Conservation (phyloP, 92 coral and sea anemone genomes). For the Pocillopora grandis region DNA sequence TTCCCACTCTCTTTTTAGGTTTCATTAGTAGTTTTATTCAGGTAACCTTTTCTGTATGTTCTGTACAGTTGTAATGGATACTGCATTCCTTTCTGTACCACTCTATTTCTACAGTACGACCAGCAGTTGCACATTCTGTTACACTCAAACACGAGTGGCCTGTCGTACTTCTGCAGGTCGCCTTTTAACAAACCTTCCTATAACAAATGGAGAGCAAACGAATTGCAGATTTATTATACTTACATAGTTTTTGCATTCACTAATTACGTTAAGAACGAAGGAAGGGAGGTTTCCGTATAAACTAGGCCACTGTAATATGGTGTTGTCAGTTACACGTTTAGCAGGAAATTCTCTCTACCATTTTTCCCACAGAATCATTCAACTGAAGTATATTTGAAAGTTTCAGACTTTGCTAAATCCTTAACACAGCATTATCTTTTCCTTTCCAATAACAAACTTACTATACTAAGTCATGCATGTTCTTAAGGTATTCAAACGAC, state of each 20-base stretch:
- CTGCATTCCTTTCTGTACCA: conserved; percentile 89
- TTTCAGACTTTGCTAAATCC: no score
- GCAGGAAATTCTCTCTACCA: no score
- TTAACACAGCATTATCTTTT: no score
- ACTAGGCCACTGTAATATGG: no score
- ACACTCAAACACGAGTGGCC: conserved; percentile 94
- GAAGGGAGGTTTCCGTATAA: not conserved
- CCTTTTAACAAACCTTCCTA: conserved; percentile 69
- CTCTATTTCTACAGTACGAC: conserved; percentile 85
- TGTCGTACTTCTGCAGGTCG: conserved; percentile 77
- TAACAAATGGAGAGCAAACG: not conserved
- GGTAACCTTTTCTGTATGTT: conserved; percentile 76
- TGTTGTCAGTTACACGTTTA: no score
- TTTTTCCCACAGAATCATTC: no score
- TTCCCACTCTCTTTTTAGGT: no score
- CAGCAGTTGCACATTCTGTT: conserved; percentile 92
- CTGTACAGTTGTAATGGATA: conserved; percentile 83
- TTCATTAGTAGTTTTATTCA: not conserved
- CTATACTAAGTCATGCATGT: no score
- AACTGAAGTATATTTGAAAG: no score
- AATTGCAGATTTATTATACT: not conserved
- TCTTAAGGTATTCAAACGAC: no score
- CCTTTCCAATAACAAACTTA: no score
- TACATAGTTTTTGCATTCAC: no score
- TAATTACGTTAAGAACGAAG: not conserved